Evolutionary conservation across 2,888 invertebrate species (phyloP).

Genomic region (Drosophila nr. perissopoda): DNA sequence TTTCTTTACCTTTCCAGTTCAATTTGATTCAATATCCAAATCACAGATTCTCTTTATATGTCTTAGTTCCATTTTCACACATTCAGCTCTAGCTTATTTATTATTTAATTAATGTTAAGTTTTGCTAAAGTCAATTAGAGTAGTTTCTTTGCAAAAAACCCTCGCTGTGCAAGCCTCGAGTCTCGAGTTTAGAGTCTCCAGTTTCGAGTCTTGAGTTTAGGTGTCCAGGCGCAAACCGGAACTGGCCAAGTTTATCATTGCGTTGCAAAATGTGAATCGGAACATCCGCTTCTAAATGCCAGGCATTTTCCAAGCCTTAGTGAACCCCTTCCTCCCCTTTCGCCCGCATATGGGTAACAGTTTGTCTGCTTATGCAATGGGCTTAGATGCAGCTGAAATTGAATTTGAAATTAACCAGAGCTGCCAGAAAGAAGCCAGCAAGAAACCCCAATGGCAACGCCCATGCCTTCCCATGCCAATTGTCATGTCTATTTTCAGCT

Average conservation of each 20-base stretch:
- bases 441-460: conserved; percentile 9
- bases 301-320: conserved; percentile 50
- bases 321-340: background rate
- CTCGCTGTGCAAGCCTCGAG: conserved; percentile 17
- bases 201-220: conserved; percentile 4
- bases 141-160: conserved; percentile 6
- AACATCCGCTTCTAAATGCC: conserved; percentile 80
- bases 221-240: conserved; percentile 59
- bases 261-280: conserved; percentile 81
- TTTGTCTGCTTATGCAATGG: conserved; percentile 60
- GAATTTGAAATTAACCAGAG: conserved; percentile 68
- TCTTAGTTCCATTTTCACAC: background rate
- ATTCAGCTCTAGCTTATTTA: background rate
- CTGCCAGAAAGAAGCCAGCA: conserved; percentile 15
- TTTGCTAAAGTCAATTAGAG: background rate
- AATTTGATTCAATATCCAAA: too few relatives aligned
- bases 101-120: background rate
- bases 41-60: background rate
- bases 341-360: background rate
- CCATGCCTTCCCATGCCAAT: conserved; percentile 14
- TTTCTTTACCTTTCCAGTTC: too few relatives aligned
- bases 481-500: conserved; percentile 45
- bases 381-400: conserved; percentile 53
- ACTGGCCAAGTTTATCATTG: conserved; percentile 77
- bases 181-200: conserved; percentile 1